Evolutionary conservation across 1,140 invertebrate species (phyloP), one percentile per base, ranked within the genome.

Genomic region (Cydia fagiglandana): DNA sequence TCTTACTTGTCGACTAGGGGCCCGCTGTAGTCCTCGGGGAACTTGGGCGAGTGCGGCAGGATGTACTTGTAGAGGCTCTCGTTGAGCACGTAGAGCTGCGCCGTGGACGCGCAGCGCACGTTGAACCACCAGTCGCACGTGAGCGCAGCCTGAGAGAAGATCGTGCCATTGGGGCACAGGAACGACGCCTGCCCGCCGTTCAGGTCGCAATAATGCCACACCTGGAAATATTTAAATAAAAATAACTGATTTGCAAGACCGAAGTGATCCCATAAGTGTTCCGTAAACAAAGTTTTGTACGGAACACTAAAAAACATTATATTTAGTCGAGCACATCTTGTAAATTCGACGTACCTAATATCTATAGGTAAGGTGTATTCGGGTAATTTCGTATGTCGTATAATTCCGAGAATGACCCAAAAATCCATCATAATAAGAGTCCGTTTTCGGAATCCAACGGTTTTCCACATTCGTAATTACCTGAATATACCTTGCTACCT

Each of bases 71-170:
- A 98, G 0, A 98, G 94, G 61, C 97, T 94, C 85, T 97, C 97
- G 79, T 98, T 98, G 0, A 98, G 90, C 7, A 97, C 97, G 86
- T 98, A 98, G 0, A 97, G 93, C 86, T 97, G 96, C 0, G 96
- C 91, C 0, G 97, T 97, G 2, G 96, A 95, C 28, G 96, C 94
- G 87, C 97, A 98, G 78, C 96, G 95, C 0, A 97, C 97, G 86
- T 97, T 98, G 89, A 97, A 98, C 97, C 97, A 98, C 97, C 97
- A 98, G 87, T 98, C 97, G 81, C 97, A 98, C 0, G 97, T 97
- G 0, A 97, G 90, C 0, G 95, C 95, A 2, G 96, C 96, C 94
- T 98, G 97, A 85, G 96, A 97, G 92, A 98, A 98, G 82, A 98
- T 96, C 4, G 97, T 98, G 20, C 97, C 97, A 84, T 98, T 98